Base-by-base conservation (phyloP, 2,888 invertebrate species). In the Leptarthrus brevirostris region DNA sequence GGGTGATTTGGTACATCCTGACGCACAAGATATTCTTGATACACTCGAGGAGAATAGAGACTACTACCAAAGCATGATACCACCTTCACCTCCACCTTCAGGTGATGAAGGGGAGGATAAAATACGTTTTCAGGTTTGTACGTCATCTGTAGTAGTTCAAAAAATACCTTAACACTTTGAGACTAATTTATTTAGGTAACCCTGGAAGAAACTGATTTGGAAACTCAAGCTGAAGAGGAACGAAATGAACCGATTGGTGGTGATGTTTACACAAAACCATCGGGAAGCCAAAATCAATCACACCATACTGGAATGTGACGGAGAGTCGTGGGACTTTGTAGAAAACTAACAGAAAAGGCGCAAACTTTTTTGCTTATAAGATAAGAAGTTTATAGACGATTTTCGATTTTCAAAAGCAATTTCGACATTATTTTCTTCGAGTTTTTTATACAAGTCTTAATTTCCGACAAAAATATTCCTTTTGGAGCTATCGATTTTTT, bases 1-100 rank as follows among this genome's bases (percentile, higher is more conserved):
- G 99, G 98, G 97, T 10, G 98, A 99, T 85, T 89, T 99, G 77
- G 98, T 99, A 58, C 97, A 98, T 86, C 98, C 99, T 2, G 98
- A 99, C 84, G 98, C 98, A 64, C 98, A 98, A 87, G 95, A 97
- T 79, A 98, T 99, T 81, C 89, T 99, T 78, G 98, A 98, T 86
- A 97, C 96, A 64, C 88, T 99, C 81, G 98, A 99, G 86, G 97
- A 98, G 87, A 99, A 99, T 86, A 90, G 99, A 79, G 97, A 98
- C 87, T 98, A 96, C 92, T 96, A 95, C 86, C 94, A 94, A 84
- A 92, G 93, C 83, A 95, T 95, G 92, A 97, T 97, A 83, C 96
- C 97, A 49, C 94, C 96, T 74, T 95, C 95, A 83, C 97, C 96
- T 76, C 94, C 94, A 58, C 91, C 90, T 80, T 89, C 87, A 79